These are phyloP conservation scores for Archivesica marissinica DNA, from an alignment of 1,140 invertebrate genomes.

Conservation along the genomic window DNA sequence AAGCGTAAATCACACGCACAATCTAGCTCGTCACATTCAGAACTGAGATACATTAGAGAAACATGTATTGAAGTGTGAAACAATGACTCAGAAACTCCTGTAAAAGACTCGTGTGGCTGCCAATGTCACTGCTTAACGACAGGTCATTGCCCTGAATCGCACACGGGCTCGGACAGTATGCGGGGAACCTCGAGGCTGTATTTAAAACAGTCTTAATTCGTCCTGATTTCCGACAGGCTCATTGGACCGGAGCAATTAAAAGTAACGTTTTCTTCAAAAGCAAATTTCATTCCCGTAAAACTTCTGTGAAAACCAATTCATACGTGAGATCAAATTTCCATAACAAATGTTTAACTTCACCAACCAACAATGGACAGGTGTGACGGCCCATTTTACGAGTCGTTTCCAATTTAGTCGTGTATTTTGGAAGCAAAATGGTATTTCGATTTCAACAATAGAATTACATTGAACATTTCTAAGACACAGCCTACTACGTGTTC, in stretches of 20 bases:
- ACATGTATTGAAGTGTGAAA: too few species aligned
- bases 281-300: conserved; percentile 9
- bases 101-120: too few species aligned
- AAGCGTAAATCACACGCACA: too few species aligned
- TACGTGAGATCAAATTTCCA: conserved; percentile 30
- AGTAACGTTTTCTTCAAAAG: conserved; percentile 29
- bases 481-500: conserved; percentile 3
- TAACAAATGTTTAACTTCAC: conserved; percentile 8
- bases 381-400: conserved; percentile 1
- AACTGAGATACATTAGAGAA: too few species aligned
- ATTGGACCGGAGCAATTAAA: conserved; percentile 23
- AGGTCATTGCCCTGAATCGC: too few species aligned
- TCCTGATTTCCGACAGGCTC: neutral
- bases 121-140: too few species aligned
- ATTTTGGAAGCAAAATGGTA: neutral
- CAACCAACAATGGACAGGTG: conserved; percentile 30
- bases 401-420: conserved; percentile 6
- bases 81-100: too few species aligned
- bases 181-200: too few species aligned
- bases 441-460: conserved; percentile 38
- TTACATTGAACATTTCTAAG: neutral
- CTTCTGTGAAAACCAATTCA: neutral
- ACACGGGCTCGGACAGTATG: too few species aligned
- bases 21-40: too few species aligned
- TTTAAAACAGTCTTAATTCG: too few species aligned